Percentiles rank a stretch among this genome's conserved stretches.
Conservation (phyloP, 2,888 invertebrate species). For the Trypoxylon attenuatum region DNA sequence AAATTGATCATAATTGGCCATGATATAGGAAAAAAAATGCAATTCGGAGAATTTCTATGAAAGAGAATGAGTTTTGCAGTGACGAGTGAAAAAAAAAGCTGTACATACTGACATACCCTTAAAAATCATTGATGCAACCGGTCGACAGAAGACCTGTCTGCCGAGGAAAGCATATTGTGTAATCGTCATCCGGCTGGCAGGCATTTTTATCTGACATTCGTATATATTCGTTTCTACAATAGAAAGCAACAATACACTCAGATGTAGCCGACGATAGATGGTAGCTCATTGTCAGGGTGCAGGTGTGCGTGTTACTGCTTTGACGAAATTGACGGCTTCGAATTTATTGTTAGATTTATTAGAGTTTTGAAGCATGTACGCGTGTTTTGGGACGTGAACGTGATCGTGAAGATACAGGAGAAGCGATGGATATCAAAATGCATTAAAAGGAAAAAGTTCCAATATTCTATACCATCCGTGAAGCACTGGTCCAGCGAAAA, state of each 20-base stretch:
- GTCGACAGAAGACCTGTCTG: conserved; percentile 78
- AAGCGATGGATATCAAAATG: neutral
- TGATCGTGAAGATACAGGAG: conserved; percentile 6
- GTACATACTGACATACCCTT: too few relatives aligned
- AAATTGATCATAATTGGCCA: too few relatives aligned
- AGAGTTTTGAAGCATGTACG: too few relatives aligned
- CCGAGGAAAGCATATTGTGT: conserved; percentile 80
- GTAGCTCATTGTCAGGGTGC: neutral
- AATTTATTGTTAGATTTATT: too few relatives aligned
- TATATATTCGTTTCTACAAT: conserved; percentile 26
- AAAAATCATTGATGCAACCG: too few relatives aligned
- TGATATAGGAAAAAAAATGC: too few relatives aligned
- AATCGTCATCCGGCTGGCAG: conserved; percentile 76
- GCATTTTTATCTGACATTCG: conserved; percentile 34
- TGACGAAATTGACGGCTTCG: too few relatives aligned
- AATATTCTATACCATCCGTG: conserved; percentile 62
- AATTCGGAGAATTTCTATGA: too few relatives aligned
- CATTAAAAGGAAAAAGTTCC: too few relatives aligned
- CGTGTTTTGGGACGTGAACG: too few relatives aligned
- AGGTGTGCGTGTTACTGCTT: too few relatives aligned
- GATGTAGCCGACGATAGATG: neutral
- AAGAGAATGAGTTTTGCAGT: conserved; percentile 21
- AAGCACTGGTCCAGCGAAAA: conserved; percentile 65
- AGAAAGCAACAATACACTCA: too few relatives aligned
- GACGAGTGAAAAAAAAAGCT: conserved; percentile 33